phyloP scores from a whole-genome alignment of 64 coral and sea anemone species.

The Actinia equina region DNA sequence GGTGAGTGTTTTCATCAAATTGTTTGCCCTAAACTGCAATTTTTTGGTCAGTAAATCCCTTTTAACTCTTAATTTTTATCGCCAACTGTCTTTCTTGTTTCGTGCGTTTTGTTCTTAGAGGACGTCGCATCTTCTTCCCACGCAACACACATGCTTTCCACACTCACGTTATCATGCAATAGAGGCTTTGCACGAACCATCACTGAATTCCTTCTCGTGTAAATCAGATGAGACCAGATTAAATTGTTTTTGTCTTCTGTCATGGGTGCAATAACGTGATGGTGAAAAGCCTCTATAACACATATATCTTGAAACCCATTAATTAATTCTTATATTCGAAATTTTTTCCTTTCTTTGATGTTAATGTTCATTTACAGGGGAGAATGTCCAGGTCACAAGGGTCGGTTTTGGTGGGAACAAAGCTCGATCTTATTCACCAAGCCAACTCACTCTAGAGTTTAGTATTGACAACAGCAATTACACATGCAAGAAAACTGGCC shows the following conservation, averaged over 20 bases:
- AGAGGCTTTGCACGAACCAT: no score
- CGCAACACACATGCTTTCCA: no score
- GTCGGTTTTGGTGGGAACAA: background rate
- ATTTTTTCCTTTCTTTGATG: background rate
- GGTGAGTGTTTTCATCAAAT: background rate
- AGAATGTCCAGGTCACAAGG: conserved; percentile 5
- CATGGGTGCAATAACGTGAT: no score
- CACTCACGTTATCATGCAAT: no score
- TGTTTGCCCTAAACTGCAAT: background rate
- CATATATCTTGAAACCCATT: background rate
- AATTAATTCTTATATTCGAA: background rate
- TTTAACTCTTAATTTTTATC: no score
- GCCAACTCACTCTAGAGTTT: background rate
- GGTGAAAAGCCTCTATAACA: background rate
- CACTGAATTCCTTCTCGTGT: no score
- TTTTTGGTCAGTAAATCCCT: no score
- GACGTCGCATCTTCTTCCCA: no score
- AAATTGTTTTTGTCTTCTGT: no score
- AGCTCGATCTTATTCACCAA: conserved; percentile 10
- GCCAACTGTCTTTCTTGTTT: no score
- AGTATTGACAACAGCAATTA: conserved; percentile 9
- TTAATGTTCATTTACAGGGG: background rate
- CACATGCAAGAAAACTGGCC: background rate
- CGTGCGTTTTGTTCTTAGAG: no score
- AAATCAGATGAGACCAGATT: no score